Evolutionary conservation across 1,140 invertebrate genomes (phyloP).

Genomic region (Solenopsis invicta): DNA sequence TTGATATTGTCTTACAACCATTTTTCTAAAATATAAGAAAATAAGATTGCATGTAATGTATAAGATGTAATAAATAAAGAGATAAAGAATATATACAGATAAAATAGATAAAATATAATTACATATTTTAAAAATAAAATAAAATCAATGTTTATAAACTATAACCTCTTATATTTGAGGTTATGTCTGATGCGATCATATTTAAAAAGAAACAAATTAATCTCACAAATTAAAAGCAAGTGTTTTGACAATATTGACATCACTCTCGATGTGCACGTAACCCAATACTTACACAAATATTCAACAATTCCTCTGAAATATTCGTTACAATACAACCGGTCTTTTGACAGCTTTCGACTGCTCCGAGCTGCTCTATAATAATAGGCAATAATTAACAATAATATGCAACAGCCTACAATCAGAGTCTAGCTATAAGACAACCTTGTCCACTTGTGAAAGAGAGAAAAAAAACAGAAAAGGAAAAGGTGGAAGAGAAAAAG

Average conservation of each 20-base stretch:
- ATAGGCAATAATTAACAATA: too few species aligned
- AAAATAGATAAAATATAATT: neutral
- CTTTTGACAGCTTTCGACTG: neutral
- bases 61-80: neutral
- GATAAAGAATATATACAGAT: neutral
- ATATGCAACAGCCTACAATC: too few species aligned
- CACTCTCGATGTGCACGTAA: neutral
- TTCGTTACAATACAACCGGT: neutral
- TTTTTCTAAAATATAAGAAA: conserved; percentile 83
- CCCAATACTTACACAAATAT: neutral
- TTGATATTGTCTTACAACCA: conserved; percentile 97
- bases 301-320: neutral
- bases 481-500: too few species aligned
- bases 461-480: too few species aligned
- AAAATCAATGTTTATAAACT: neutral
- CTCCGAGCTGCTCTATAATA: neutral
- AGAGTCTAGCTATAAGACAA: too few species aligned
- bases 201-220: neutral
- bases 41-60: neutral
- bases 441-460: too few species aligned
- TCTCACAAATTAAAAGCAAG: neutral
- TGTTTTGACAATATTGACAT: neutral
- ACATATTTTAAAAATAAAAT: neutral
- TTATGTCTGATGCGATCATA: too few species aligned
- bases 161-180: too few species aligned